phyloP scores from a whole-genome alignment of 2,797 vertebrate species.

The Merluccius polli region DNA sequence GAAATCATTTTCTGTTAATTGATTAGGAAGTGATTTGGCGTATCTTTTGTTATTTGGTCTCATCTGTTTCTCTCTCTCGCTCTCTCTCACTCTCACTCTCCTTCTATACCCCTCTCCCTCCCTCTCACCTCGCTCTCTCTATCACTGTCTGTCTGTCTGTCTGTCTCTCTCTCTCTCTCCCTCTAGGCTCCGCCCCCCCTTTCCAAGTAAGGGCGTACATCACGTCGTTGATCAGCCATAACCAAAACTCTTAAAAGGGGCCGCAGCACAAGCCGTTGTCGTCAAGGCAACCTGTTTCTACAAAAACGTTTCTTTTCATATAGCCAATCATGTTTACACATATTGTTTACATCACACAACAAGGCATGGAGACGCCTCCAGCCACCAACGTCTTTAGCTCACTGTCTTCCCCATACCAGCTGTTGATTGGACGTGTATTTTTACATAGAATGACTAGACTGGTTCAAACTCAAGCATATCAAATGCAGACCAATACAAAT shows the following conservation, averaged over 20 bases:
- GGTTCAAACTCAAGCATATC: slow-evolving; percentile 66
- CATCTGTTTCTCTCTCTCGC: neutral
- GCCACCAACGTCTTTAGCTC: slow-evolving; percentile 64
- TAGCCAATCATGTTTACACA: slow-evolving; percentile 76
- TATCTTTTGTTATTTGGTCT: neutral
- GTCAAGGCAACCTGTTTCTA: slow-evolving; percentile 65
- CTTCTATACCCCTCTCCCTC: neutral
- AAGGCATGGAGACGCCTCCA: slow-evolving; percentile 71
- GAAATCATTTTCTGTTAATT: neutral
- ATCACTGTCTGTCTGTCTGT: neutral
- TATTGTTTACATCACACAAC: slow-evolving; percentile 78
- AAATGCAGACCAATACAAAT: slow-evolving; percentile 39
- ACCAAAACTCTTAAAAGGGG: slow-evolving; percentile 73
- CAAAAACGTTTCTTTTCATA: slow-evolving; percentile 58
- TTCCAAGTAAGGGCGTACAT: slow-evolving; percentile 66
- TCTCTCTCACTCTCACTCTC: neutral
- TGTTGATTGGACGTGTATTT: slow-evolving; percentile 71
- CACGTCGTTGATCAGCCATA: slow-evolving; percentile 71
- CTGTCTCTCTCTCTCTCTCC: slow-evolving; percentile 11
- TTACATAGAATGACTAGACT: slow-evolving; percentile 74
- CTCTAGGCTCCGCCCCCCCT: slow-evolving; percentile 63
- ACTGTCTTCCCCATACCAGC: slow-evolving; percentile 78
- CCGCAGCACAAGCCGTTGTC: slow-evolving; percentile 62
- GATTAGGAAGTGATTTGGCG: neutral
- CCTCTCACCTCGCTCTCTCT: slow-evolving; percentile 1